Base-by-base conservation (phyloP, 2,797 vertebrate genomes). In the Borostomias antarcticus region DNA sequence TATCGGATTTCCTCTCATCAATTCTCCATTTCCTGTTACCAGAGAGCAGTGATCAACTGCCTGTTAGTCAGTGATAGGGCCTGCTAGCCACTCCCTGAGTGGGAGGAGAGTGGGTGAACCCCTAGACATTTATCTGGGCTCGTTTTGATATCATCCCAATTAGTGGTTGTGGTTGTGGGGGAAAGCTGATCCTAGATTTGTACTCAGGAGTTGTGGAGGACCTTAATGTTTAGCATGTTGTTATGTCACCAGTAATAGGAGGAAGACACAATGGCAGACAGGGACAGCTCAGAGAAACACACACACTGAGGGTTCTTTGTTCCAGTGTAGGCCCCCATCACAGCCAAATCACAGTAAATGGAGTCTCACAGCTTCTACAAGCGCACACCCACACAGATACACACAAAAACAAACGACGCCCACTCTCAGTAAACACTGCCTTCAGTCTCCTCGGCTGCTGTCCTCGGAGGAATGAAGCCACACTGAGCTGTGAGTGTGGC, bases 281-380 rank as follows among this genome's bases (percentile, higher is more conserved):
- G 65, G 58, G 54, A 30, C 69, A 66, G 28, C 59, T 47, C 28
- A 33, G 45, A 70, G 60, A 33, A n/a, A 48, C 29, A 63, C 13
- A 64, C 23, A 21, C 25, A 86, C 82, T 81, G 78, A 75, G 70
- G n/a, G 2, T 50, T 9, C 82, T 78, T 81, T 86, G 83, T 86
- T 62, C 69, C 2, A 8, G 28, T 15, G 68, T 52, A 19, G 21
- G 62, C 63, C 68, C 73, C 73, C 70, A 69, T 78, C 66, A 72
- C 59, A 75, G 51, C 64, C 63, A 66, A 74, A 75, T 78, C 69
- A 56, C 66, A 75, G 58, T 62, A 57, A 80, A 66, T 61, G 53
- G 62, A 51, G 26, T 64, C 57, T 58, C 65, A 59, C 69, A 66
- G 15, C 30, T 45, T 64, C 40, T 32, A 66, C 69, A 69, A 76